Percentiles rank a stretch among this genome's conserved stretches.
These are phyloP conservation scores for Troglohyphantes excavatus DNA, from an alignment of 2,888 invertebrate genomes.

Conservation along the genomic window DNA sequence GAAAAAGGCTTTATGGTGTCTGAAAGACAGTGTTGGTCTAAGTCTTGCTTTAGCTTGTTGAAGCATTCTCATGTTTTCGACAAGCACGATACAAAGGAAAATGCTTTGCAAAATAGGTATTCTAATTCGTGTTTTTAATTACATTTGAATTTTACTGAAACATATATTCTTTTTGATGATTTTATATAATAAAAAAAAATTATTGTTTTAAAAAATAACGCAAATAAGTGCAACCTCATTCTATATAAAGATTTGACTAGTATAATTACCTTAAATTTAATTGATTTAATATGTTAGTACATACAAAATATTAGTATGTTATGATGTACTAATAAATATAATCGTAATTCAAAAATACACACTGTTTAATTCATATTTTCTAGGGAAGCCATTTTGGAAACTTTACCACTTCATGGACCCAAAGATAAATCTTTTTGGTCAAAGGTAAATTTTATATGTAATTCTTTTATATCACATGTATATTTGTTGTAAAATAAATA, in stretches of 20 bases:
- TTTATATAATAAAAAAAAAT: too few relatives aligned
- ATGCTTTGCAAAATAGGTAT: constrained; percentile 10
- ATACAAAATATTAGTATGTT: too few relatives aligned
- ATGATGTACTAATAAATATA: background rate
- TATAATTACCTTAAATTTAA: too few relatives aligned
- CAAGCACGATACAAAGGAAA: background rate
- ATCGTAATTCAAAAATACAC: background rate
- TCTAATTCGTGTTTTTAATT: too few relatives aligned
- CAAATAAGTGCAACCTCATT: too few relatives aligned
- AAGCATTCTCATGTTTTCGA: constrained; percentile 64
- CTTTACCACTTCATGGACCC: constrained; percentile 8
- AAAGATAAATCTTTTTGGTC: constrained; percentile 21
- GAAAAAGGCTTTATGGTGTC: background rate
- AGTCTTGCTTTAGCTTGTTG: constrained; percentile 46
- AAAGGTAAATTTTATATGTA: constrained; percentile 8
- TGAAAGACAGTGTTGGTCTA: constrained; percentile 64
- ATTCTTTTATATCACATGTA: too few relatives aligned
- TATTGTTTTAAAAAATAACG: too few relatives aligned
- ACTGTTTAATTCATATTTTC: constrained; percentile 4
- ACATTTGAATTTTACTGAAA: too few relatives aligned
- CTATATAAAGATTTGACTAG: too few relatives aligned
- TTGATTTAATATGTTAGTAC: too few relatives aligned
- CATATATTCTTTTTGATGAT: too few relatives aligned
- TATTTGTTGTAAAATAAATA: too few relatives aligned
- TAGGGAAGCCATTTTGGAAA: constrained; percentile 59